These are phyloP conservation scores for Onychomys torridus DNA, from an alignment of 2,797 vertebrate species.

Conservation along the genomic window DNA sequence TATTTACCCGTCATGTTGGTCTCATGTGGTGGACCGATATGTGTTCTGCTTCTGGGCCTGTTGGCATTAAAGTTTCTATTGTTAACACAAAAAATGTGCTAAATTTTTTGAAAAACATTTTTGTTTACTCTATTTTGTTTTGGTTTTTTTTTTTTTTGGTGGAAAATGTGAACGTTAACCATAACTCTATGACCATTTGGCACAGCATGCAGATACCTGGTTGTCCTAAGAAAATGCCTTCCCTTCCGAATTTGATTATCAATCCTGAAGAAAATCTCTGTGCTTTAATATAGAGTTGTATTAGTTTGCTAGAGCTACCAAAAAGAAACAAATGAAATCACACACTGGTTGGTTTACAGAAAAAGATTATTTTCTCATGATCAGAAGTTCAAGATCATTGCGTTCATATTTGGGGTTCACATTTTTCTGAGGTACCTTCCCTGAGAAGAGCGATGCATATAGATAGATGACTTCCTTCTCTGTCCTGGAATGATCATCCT, in stretches of 20 bases:
- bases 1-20: not conserved
- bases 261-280: not conserved
- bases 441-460: not conserved
- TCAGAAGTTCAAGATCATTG: not conserved
- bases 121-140: constrained; percentile 3
- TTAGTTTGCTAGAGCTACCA: not conserved
- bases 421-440: not conserved
- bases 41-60: not conserved
- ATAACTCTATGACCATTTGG: not conserved
- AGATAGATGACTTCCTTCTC: not conserved
- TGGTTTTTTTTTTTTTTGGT: not conserved
- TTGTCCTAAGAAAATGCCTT: not conserved
- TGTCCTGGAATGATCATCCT: not conserved
- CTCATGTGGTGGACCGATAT: not conserved
- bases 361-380: not conserved
- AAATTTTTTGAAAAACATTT: not conserved
- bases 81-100: not conserved
- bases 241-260: not conserved
- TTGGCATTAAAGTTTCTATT: not conserved
- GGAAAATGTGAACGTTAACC: not conserved
- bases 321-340: not conserved
- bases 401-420: not conserved
- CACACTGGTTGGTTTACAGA: not conserved
- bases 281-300: not conserved
- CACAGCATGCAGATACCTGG: not conserved